Base-by-base conservation (phyloP, 2,888 invertebrate species). In the Baccha elongata region DNA sequence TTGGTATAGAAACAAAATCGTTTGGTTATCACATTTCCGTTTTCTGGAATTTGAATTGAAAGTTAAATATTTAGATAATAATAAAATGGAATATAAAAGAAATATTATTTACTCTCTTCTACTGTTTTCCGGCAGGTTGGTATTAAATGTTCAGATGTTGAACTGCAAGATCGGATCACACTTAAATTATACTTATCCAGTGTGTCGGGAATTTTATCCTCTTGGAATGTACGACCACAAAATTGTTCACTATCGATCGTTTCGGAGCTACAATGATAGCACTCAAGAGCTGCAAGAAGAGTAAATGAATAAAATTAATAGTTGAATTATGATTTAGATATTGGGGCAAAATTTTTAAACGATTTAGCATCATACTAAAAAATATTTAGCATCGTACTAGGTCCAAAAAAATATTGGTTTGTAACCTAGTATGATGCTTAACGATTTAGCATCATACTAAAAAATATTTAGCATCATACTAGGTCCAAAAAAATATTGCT, bases 1-100 rank as follows among this genome's bases (percentile, higher is more conserved):
- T 89, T 89, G 85, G 89, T 89, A 80, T 89, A 90, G 85, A 89
- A 90, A 68, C 89, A 90, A 83, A 89, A 90, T 19, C 89, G 90
- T 62, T 89, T 90, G 7, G 88, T 89, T 0, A 88, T 78, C 0
- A 79, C 65, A 52, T 88, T 87, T 46, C 90, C 90, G 85, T 90
- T 87, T 46, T 46, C 85, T 83, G 23, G n/a, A 84, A 40, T 23
- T 35, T 48, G 17, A 29, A 50, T 23, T 19, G n/a, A 46, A 15
- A 42, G 6, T 52, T 2, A 1, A 3, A 10, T 11, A 15, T 37
- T 26, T 26, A 26, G 29, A 32, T 13, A 15, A 29, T 46, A 17
- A 4, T 6, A 23, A 44, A 8, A 26, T 1, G 21, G 17, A 7
- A 26, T 15, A 46, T 50, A 13, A 21, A 21, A 8, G 1, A 15